Conservation (phyloP, 2,888 invertebrate species). For the Tetropium fuscum region DNA sequence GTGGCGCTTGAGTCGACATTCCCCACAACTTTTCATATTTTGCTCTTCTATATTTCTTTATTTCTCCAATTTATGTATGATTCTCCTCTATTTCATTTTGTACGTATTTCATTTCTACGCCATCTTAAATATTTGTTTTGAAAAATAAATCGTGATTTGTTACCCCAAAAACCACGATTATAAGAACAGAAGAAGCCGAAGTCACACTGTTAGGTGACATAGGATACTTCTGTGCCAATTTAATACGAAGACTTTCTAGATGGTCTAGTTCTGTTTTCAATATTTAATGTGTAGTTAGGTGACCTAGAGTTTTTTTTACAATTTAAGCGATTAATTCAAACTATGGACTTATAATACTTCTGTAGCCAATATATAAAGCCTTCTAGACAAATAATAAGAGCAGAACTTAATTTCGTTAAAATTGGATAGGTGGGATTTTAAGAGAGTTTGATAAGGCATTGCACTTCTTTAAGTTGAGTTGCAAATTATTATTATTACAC, state of each 20-base stretch:
- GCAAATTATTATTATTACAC: no score
- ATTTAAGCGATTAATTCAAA: background rate
- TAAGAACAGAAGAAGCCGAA: background rate
- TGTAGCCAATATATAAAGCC: background rate
- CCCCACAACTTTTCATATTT: background rate
- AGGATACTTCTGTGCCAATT: background rate
- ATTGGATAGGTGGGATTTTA: no score
- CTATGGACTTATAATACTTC: constrained; percentile 3
- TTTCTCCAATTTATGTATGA: constrained; percentile 4
- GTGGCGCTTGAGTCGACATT: background rate
- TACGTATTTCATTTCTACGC: constrained; percentile 4
- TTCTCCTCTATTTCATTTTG: constrained; percentile 4
- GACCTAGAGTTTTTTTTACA: background rate
- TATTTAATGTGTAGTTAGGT: background rate
- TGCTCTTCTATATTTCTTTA: background rate
- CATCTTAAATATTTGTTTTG: no score
- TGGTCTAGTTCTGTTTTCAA: background rate
- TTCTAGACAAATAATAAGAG: background rate
- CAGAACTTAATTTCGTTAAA: constrained; percentile 2
- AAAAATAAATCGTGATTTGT: no score
- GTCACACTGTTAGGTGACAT: background rate
- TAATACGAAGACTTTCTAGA: background rate
- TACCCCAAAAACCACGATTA: background rate
- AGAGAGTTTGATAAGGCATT: no score
- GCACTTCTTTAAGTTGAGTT: no score